Evolutionary conservation across 2,888 invertebrate genomes (phyloP), one percentile per base, ranked within the genome.

Genomic region (Ellobium chinense): DNA sequence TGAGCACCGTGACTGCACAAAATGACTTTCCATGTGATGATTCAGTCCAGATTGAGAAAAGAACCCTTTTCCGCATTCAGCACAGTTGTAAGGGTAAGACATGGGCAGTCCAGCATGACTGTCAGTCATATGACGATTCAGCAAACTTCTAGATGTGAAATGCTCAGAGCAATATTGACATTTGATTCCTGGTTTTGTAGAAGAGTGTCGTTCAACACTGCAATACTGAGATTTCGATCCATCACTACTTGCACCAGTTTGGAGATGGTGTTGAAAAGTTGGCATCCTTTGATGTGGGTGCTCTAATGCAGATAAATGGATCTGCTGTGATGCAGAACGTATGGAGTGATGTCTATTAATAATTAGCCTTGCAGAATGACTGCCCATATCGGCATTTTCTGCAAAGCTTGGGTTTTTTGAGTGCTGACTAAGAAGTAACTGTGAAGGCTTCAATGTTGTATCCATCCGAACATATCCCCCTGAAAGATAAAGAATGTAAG

Each of bases 61-160:
- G 54, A 80, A 80, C 36, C 80, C 80, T 70, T 46, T 75, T 31
- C 75, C 75, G 75, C 80, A 80, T 24, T 69, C 75, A 39, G 68
- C 29, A 66, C 80, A 80, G n/a, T 31, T 69, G 60, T 58, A 80
- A 54, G 80, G 80, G 24, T 63, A 78, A 14, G 68, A 34, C 37
- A 62, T 31, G 4, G 60, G 63, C 18, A 69, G 54, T 27, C 46
- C 63, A 24, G 68, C 37, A 24, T 78, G 78, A 18, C 34, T 27
- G 21, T 78, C 78, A 63, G 9, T 46, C 63, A 78, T 72, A 24
- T 78, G 78, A 36, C 76, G 76, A 34, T 76, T 76, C 24, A 76
- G 56, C 29, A 39, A 46, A n/a, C 62, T 56, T 54, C 56, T 76
- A 1, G 65, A 34, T 36, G 21, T 46, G 31, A 66, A 66, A 21